phyloP scores from a whole-genome alignment of 2,888 invertebrate species.

The Dermolepida albohirtum region DNA sequence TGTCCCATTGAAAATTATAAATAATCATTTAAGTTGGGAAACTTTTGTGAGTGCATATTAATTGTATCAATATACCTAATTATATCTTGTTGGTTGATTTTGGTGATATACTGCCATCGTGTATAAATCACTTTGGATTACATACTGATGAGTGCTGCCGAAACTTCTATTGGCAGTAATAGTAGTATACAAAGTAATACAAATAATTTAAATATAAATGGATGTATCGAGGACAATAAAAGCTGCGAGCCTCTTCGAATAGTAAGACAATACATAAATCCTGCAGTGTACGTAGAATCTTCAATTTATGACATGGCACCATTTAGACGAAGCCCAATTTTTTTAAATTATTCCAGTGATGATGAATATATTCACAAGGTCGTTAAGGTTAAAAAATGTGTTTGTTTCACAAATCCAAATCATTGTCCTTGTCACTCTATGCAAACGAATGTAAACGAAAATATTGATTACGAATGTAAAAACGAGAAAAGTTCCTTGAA shows the following conservation, averaged over 20 bases:
- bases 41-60: conserved; percentile 34
- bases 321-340: conserved; percentile 53
- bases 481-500: conserved; percentile 24
- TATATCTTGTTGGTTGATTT: conserved; percentile 29
- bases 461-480: conserved; percentile 34
- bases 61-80: conserved; percentile 20
- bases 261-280: conserved; percentile 69
- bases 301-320: conserved; percentile 55
- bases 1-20: conserved; percentile 34
- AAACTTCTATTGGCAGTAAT: conserved; percentile 30
- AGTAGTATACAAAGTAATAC: conserved; percentile 36
- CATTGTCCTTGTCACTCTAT: conserved; percentile 53
- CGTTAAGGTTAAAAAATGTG: conserved; percentile 54
- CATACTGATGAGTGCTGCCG: conserved; percentile 40
- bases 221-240: conserved; percentile 37
- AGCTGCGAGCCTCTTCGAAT: conserved; percentile 40
- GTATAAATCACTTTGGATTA: conserved; percentile 26
- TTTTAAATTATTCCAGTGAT: conserved; percentile 45
- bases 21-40: conserved; percentile 42
- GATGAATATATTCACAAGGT: conserved; percentile 46
- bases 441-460: conserved; percentile 26
- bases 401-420: conserved; percentile 53
- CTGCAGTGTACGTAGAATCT: conserved; percentile 72
- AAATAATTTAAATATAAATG: conserved; percentile 39
- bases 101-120: conserved; percentile 26